Evolutionary conservation across 2,888 invertebrate species (phyloP).

Genomic region (Alloscopus bannaensis): DNA sequence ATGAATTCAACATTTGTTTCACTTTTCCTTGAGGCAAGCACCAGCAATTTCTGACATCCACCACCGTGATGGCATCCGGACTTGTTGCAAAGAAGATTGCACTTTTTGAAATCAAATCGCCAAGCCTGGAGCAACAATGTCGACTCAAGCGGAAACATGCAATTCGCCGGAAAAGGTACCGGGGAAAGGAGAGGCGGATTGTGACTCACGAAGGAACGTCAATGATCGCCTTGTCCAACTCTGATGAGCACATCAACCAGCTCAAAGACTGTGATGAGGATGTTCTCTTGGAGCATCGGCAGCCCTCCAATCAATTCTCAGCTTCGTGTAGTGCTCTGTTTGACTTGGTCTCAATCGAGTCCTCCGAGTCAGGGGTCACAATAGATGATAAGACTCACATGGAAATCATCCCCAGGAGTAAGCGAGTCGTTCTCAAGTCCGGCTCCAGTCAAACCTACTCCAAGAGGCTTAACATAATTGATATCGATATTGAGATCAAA

Average conservation of each 20-base stretch:
- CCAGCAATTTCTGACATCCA: neutral
- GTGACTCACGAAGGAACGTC: slow-evolving; percentile 42
- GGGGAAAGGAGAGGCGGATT: slow-evolving; percentile 60
- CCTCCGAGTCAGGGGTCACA: slow-evolving; percentile 30
- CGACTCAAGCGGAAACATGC: slow-evolving; percentile 69
- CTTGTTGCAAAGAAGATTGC: slow-evolving; percentile 71
- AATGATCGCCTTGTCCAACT: slow-evolving; percentile 52
- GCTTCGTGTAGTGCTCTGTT: slow-evolving; percentile 66
- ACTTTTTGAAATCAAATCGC: slow-evolving; percentile 64
- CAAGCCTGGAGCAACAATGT: slow-evolving; percentile 56
- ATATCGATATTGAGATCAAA: slow-evolving; percentile 65
- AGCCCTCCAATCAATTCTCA: slow-evolving; percentile 58
- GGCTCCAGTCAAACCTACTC: slow-evolving; percentile 32
- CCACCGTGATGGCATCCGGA: slow-evolving; percentile 58
- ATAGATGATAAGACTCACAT: slow-evolving; percentile 29
- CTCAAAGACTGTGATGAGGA: slow-evolving; percentile 53
- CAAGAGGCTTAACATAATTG: slow-evolving; percentile 61
- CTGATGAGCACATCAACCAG: slow-evolving; percentile 51
- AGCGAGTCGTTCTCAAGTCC: slow-evolving; percentile 45
- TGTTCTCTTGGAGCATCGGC: neutral
- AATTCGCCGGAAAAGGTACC: slow-evolving; percentile 64
- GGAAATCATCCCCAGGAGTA: slow-evolving; percentile 56
- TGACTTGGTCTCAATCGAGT: slow-evolving; percentile 55
- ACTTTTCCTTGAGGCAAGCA: too few relatives aligned
- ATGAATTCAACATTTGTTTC: neutral